These are phyloP conservation scores for Scytalopus superciliaris DNA, from an alignment of 2,113 vertebrate species.

Conservation along the genomic window DNA sequence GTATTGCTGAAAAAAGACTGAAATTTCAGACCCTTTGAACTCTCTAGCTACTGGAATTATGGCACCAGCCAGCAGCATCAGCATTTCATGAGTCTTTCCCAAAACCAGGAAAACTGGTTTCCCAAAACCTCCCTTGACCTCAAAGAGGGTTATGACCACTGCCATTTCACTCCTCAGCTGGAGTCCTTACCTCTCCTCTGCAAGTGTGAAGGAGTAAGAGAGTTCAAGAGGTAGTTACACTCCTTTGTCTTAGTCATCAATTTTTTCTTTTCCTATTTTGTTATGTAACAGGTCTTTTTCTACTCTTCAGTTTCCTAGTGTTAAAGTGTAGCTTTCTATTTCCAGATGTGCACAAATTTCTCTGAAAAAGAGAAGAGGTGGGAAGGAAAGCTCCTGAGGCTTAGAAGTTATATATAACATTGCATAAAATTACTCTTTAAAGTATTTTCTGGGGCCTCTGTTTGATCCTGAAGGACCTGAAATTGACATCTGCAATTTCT, in stretches of 20 bases:
- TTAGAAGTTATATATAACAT: neutral
- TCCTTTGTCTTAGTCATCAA: neutral
- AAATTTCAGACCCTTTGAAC: neutral
- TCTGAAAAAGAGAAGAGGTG: neutral
- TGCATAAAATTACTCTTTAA: neutral
- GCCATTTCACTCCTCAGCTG: neutral
- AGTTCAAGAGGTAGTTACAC: neutral
- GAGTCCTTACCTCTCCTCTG: neutral
- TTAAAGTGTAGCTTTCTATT: neutral
- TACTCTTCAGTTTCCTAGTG: neutral
- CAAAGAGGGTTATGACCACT: neutral
- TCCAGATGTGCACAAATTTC: neutral
- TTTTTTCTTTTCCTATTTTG: neutral
- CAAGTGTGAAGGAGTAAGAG: neutral
- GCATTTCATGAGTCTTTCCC: neutral
- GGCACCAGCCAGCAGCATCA: neutral
- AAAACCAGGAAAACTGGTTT: neutral
- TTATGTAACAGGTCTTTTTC: neutral
- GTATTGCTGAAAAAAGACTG: neutral
- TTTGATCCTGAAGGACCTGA: conserved; percentile 14
- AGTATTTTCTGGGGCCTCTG: neutral
- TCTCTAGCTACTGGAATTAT: neutral
- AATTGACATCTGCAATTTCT: neutral
- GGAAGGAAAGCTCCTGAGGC: neutral
- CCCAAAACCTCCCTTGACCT: neutral